Evolutionary conservation across 2,888 invertebrate species (phyloP).

Genomic region (Galerucella nymphaeae): DNA sequence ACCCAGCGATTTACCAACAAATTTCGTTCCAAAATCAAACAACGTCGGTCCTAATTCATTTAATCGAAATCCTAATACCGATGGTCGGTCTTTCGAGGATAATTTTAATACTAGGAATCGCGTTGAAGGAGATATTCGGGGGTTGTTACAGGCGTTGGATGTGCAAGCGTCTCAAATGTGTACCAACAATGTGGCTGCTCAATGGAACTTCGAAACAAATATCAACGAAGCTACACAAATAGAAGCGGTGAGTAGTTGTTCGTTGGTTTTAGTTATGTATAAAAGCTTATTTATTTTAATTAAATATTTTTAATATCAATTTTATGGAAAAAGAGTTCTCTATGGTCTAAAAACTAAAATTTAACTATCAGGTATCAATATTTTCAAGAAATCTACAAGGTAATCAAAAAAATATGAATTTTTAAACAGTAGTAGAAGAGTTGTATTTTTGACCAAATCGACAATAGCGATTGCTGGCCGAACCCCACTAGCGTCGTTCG

Average conservation of each 20-base stretch:
- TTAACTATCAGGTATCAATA: no score
- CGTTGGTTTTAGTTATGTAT: no score
- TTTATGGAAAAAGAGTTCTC: no score
- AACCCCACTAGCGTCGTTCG: no score
- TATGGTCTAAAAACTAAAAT: no score
- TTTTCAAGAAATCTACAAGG: no score
- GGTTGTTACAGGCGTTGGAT: conserved; percentile 77
- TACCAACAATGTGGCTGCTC: conserved; percentile 86
- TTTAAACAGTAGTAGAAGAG: no score
- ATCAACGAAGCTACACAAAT: conserved; percentile 85
- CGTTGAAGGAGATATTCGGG: conserved; percentile 64
- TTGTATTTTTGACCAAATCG: no score
- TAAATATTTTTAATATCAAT: no score
- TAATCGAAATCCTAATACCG: conserved; percentile 14
- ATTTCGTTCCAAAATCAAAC: conserved; percentile 25
- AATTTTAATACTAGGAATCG: conserved; percentile 41
- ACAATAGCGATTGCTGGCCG: no score
- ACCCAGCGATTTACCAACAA: conserved; percentile 24
- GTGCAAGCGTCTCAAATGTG: conserved; percentile 83
- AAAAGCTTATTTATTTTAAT: no score
- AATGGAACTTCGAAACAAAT: conserved; percentile 91
- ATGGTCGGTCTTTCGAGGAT: conserved; percentile 28
- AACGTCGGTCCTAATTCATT: conserved; percentile 26
- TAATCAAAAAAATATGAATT: no score
- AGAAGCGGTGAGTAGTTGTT: conserved; percentile 77